Evolutionary conservation across 2,797 vertebrate species (phyloP).

Genomic region (Rachycentron canadum): DNA sequence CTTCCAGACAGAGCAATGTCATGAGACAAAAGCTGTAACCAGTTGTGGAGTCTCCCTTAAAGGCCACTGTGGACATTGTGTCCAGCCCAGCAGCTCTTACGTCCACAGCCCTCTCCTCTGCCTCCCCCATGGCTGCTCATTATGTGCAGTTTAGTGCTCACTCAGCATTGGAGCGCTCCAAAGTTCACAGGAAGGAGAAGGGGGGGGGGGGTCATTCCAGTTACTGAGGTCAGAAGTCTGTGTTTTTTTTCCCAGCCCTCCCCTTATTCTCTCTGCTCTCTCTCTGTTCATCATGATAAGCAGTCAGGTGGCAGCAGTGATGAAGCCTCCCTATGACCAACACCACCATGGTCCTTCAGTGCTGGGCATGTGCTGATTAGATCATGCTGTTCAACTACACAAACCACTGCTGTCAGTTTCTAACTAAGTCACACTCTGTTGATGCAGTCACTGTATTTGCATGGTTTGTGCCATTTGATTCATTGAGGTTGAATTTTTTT

Average conservation of each 20-base stretch:
- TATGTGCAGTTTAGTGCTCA: constrained; percentile 58
- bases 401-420: constrained; percentile 27
- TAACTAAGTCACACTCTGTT: not conserved
- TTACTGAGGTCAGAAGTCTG: constrained; percentile 64
- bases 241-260: constrained; percentile 52
- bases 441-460: constrained; percentile 12
- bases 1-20: constrained; percentile 37
- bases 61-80: constrained; percentile 27
- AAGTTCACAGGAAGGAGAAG: constrained; percentile 70
- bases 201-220: constrained; percentile 43
- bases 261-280: constrained; percentile 16
- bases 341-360: constrained; percentile 29
- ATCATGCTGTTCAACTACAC: constrained; percentile 40
- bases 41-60: constrained; percentile 48
- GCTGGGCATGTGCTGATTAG: constrained; percentile 60
- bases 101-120: constrained; percentile 14
- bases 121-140: constrained; percentile 44
- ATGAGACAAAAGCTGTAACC: constrained; percentile 36
- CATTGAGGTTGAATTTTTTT: not conserved
- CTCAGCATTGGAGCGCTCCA: constrained; percentile 64
- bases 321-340: constrained; percentile 42
- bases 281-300: constrained; percentile 62
- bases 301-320: constrained; percentile 58
- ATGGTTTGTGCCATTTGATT: not conserved
- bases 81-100: constrained; percentile 27